These are phyloP conservation scores for Danio jaintianensis DNA, from an alignment of 2,797 vertebrate genomes.

Conservation along the genomic window DNA sequence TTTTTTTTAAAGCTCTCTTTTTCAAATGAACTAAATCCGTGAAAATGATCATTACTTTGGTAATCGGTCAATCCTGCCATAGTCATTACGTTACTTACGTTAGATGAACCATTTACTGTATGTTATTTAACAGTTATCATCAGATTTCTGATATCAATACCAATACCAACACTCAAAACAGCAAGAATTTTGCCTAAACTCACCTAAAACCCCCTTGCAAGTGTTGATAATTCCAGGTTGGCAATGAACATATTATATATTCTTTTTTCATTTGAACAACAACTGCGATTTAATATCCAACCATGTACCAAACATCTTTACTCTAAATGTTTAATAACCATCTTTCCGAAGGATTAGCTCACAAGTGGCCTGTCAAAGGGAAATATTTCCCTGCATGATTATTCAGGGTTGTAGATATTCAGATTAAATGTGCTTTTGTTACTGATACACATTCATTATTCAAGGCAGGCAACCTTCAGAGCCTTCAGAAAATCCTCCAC, in stretches of 20 bases:
- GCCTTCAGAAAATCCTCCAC: conserved; percentile 18
- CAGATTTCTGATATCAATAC: too few species aligned
- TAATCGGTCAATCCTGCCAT: not conserved
- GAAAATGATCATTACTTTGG: not conserved
- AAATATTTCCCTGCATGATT: conserved; percentile 28
- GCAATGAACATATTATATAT: conserved; percentile 15
- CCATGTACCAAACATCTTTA: conserved; percentile 33
- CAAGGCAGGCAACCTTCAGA: conserved; percentile 30
- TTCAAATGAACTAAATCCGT: not conserved
- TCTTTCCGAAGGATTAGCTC: conserved; percentile 41
- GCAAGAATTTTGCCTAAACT: too few species aligned
- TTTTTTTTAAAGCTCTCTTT: not conserved
- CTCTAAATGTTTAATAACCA: conserved; percentile 34
- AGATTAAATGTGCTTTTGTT: conserved; percentile 44
- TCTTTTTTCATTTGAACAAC: conserved; percentile 5
- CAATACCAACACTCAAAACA: too few species aligned
- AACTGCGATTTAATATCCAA: conserved; percentile 1
- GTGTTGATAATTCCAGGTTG: not conserved
- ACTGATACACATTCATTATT: conserved; percentile 29
- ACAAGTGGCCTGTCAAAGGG: conserved; percentile 19
- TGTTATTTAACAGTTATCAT: too few species aligned
- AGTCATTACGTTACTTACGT: too few species aligned
- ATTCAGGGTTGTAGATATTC: conserved; percentile 38
- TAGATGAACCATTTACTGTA: too few species aligned
- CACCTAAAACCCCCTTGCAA: too few species aligned